A percentile compares a stretch with the other conserved stretches of the same genome.
phyloP scores from a whole-genome alignment of 2,888 invertebrate genomes.

The Megamerina dolium region DNA sequence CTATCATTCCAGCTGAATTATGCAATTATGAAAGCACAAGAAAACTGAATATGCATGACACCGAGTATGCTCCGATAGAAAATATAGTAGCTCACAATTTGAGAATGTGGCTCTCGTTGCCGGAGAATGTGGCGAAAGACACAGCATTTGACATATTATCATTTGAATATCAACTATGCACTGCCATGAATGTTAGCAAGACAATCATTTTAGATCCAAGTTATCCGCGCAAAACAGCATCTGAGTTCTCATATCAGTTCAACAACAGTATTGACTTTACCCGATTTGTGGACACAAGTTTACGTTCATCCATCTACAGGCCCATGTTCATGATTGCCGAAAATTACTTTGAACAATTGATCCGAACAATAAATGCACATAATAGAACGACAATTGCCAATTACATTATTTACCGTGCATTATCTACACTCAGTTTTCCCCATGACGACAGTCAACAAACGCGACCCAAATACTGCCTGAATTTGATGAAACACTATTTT shows the following conservation, averaged over 20 bases:
- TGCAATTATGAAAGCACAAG: slow-evolving; percentile 25
- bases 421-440: slow-evolving; percentile 27
- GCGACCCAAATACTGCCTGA: slow-evolving; percentile 25
- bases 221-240: slow-evolving; percentile 30
- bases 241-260: slow-evolving; percentile 25
- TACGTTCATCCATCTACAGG: slow-evolving; percentile 26
- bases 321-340: slow-evolving; percentile 39
- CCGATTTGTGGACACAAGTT: slow-evolving; percentile 31
- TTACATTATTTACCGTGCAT: slow-evolving; percentile 42
- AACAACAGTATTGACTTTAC: slow-evolving; percentile 31
- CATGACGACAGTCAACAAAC: slow-evolving; percentile 17
- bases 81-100: slow-evolving; percentile 32
- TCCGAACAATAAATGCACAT: slow-evolving; percentile 27
- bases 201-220: slow-evolving; percentile 14
- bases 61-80: slow-evolving; percentile 28
- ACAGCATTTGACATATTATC: slow-evolving; percentile 35
- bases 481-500: slow-evolving; percentile 27
- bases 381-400: slow-evolving; percentile 37
- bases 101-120: slow-evolving; percentile 35
- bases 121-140: slow-evolving; percentile 25
- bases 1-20: slow-evolving; percentile 31
- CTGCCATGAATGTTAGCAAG: slow-evolving; percentile 22
- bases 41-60: slow-evolving; percentile 24
- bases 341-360: slow-evolving; percentile 33
- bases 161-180: slow-evolving; percentile 38